Conservation (phyloP, 1,140 invertebrate genomes). For the Hypothenemus hampei region DNA sequence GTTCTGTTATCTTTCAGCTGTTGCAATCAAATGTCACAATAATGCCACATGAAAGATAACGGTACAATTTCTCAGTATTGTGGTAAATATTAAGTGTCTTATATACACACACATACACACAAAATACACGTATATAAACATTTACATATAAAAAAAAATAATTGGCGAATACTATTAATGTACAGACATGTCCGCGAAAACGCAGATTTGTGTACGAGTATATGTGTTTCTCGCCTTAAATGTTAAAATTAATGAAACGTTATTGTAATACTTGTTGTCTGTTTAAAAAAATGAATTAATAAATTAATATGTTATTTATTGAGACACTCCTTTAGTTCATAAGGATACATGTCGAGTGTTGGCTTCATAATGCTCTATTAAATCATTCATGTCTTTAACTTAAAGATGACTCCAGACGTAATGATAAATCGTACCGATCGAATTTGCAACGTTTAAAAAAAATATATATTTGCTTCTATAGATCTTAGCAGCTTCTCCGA, state of each 20-base stretch:
- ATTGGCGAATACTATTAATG: constrained; percentile 2
- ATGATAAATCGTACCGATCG: neutral
- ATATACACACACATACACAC: constrained; percentile 16
- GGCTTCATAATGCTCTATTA: constrained; percentile 1
- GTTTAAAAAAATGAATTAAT: too few relatives aligned
- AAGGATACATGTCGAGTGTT: constrained; percentile 8
- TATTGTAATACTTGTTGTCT: constrained; percentile 26
- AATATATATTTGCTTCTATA: neutral
- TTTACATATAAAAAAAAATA: too few relatives aligned
- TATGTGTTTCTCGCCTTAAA: constrained; percentile 20
- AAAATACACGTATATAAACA: too few relatives aligned
- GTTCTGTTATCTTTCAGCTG: neutral
- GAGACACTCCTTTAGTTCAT: constrained; percentile 11
- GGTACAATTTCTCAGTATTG: constrained; percentile 1
- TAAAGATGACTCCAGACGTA: too few relatives aligned
- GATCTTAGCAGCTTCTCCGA: neutral
- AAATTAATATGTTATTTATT: constrained; percentile 22
- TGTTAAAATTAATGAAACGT: constrained; percentile 21
- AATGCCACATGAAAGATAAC: constrained; percentile 4
- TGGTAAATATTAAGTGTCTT: constrained; percentile 27
- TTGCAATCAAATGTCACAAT: constrained; percentile 1
- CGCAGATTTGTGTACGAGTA: too few relatives aligned
- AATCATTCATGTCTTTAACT: neutral
- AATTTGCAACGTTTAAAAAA: neutral
- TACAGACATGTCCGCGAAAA: constrained; percentile 11